These are phyloP conservation scores for Orthonychiurus folsomi DNA, from an alignment of 2,888 invertebrate genomes.

Conservation along the genomic window DNA sequence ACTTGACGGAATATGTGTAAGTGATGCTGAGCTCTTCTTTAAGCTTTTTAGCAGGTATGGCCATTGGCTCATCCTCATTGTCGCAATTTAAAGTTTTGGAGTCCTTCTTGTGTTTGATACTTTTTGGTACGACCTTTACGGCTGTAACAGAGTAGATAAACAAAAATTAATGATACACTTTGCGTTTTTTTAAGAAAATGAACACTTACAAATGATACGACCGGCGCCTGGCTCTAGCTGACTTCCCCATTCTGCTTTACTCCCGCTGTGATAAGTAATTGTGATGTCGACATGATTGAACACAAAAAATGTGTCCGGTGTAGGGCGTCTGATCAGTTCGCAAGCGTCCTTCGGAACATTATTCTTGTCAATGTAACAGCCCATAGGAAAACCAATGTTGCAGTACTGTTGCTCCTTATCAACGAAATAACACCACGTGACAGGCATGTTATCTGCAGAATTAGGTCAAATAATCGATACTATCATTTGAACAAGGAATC, in stretches of 20 bases:
- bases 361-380: constrained; percentile 64
- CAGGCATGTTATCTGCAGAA: constrained; percentile 88
- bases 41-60: constrained; percentile 53
- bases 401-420: constrained; percentile 62
- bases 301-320: constrained; percentile 67
- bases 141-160: constrained; percentile 44
- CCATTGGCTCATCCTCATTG: constrained; percentile 54
- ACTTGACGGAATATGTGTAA: constrained; percentile 81
- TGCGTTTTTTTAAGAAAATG: neutral
- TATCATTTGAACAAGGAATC: neutral
- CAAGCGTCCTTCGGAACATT: constrained; percentile 43
- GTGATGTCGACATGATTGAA: constrained; percentile 94
- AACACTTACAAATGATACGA: constrained; percentile 59
- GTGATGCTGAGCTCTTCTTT: constrained; percentile 52
- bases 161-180: neutral
- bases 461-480: constrained; percentile 15
- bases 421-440: constrained; percentile 82
- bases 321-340: constrained; percentile 30
- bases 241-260: constrained; percentile 75
- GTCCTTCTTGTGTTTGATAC: constrained; percentile 48
- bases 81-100: constrained; percentile 43
- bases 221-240: constrained; percentile 71
- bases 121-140: constrained; percentile 48
- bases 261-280: constrained; percentile 87
- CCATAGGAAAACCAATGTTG: constrained; percentile 83